Evolutionary conservation across 2,888 invertebrate species (phyloP).

Genomic region (Pristionchus exspectatus): DNA sequence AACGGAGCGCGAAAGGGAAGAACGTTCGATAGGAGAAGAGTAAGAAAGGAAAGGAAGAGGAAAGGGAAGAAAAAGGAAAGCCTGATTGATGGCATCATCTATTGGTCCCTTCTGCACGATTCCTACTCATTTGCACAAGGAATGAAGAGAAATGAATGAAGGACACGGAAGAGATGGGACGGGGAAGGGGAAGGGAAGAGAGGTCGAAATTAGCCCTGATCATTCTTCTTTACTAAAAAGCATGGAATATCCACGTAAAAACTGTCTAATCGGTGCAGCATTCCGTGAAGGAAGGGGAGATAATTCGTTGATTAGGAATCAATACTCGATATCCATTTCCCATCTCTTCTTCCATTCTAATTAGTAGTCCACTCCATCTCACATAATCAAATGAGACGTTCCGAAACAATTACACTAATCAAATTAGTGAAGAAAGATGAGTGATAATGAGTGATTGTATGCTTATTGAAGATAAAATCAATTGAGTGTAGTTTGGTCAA

Average conservation of each 20-base stretch:
- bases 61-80: not conserved
- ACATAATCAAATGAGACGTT: constrained; percentile 42
- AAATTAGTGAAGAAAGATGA: not conserved
- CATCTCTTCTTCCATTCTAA: constrained; percentile 22
- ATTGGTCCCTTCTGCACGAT: not conserved
- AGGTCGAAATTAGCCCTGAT: not conserved
- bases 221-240: not conserved
- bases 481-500: not conserved
- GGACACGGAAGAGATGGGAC: not conserved
- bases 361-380: constrained; percentile 38
- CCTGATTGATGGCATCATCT: constrained; percentile 17
- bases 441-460: not conserved
- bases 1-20: not conserved
- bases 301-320: constrained; percentile 41
- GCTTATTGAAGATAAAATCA: not conserved
- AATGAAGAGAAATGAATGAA: not conserved
- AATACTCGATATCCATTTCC: constrained; percentile 1
- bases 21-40: not conserved
- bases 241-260: constrained; percentile 26
- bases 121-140: not conserved
- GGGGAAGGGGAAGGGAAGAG: not conserved
- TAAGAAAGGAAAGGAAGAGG: not conserved
- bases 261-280: constrained; percentile 34
- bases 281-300: constrained; percentile 27
- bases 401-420: not conserved